These are phyloP conservation scores for Cyclina sinensis DNA, from an alignment of 1,140 invertebrate genomes.

Conservation along the genomic window DNA sequence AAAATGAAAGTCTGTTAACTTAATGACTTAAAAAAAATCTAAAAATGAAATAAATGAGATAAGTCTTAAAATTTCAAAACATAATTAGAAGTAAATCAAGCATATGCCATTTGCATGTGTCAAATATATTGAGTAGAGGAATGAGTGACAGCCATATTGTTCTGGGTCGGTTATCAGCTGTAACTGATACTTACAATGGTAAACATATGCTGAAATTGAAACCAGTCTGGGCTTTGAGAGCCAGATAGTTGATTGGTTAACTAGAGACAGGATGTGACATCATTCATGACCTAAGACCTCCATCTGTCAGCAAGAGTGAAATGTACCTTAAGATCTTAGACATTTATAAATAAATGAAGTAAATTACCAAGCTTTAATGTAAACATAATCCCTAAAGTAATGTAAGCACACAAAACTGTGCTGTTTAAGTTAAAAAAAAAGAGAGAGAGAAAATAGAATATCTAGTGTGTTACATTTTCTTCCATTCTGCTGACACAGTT, in stretches of 20 bases:
- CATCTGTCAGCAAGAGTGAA: conserved; percentile 54
- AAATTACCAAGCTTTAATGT: conserved; percentile 60
- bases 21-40: background rate
- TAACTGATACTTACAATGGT: conserved; percentile 55
- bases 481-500: background rate
- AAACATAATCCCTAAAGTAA: conserved; percentile 51
- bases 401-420: conserved; percentile 19
- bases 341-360: conserved; percentile 64
- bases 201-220: conserved; percentile 60
- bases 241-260: conserved; percentile 46
- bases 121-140: conserved; percentile 39
- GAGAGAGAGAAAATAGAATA: background rate
- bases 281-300: conserved; percentile 51
- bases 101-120: conserved; percentile 48
- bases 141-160: conserved; percentile 60
- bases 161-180: conserved; percentile 48
- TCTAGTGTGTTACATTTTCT: conserved; percentile 1
- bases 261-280: conserved; percentile 58
- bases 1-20: background rate
- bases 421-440: background rate
- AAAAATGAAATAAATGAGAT: conserved; percentile 38
- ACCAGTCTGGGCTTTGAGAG: conserved; percentile 40
- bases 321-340: conserved; percentile 59
- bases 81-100: conserved; percentile 55
- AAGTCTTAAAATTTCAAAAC: conserved; percentile 40